Evolutionary conservation across 2,888 invertebrate genomes (phyloP).

Genomic region (Lapara coniferarum): DNA sequence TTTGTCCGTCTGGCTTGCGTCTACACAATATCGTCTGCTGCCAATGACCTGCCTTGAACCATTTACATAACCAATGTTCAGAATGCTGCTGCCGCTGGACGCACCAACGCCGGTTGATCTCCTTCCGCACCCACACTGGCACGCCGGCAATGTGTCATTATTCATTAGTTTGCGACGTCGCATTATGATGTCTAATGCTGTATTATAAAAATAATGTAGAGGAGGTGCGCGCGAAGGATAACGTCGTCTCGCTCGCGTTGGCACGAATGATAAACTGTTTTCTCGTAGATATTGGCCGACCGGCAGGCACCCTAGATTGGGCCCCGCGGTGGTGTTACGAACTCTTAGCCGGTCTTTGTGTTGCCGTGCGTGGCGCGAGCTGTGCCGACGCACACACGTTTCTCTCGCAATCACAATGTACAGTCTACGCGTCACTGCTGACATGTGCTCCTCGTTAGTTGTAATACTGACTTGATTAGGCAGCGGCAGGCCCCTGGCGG

Average conservation of each 20-base stretch:
- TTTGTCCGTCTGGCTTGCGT: constrained; percentile 78
- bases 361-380: constrained; percentile 13
- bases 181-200: constrained; percentile 34
- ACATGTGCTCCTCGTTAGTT: constrained; percentile 16
- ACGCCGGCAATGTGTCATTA: constrained; percentile 1
- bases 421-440: background rate
- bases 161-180: background rate
- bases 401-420: constrained; percentile 6
- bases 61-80: constrained; percentile 62
- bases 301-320: constrained; percentile 24
- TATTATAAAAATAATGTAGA: constrained; percentile 31
- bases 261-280: constrained; percentile 18
- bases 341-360: constrained; percentile 27
- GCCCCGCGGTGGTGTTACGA: constrained; percentile 27
- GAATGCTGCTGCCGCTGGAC: constrained; percentile 45
- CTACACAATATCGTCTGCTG: constrained; percentile 69
- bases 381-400: constrained; percentile 25
- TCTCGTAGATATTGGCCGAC: constrained; percentile 21
- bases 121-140: constrained; percentile 35
- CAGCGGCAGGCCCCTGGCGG: background rate
- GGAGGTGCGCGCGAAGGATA: constrained; percentile 16
- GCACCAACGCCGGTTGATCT: constrained; percentile 36
- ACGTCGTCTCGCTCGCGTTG: constrained; percentile 21
- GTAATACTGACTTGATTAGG: constrained; percentile 1
- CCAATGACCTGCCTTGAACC: constrained; percentile 80